Evolutionary conservation across 2,888 invertebrate genomes (phyloP).

Genomic region (Meloe dianella): DNA sequence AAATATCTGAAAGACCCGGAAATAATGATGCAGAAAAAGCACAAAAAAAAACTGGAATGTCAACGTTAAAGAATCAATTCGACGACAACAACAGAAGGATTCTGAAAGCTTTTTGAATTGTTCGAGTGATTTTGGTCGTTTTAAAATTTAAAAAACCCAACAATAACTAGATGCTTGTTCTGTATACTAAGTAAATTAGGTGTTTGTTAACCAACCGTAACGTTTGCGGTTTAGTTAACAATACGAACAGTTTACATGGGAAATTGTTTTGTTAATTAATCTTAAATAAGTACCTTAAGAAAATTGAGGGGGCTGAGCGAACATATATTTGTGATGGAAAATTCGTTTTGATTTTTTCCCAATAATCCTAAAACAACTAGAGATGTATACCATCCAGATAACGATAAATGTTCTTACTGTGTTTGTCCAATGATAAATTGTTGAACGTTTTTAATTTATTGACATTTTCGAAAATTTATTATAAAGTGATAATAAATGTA

Average conservation of each 20-base stretch:
- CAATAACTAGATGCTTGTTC: too few species aligned
- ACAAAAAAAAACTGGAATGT: not conserved
- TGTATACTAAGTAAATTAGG: not conserved
- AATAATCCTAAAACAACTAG: not conserved
- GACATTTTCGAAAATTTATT: conserved; percentile 9
- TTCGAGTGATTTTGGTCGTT: not conserved
- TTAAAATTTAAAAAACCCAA: conserved; percentile 2
- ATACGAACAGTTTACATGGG: conserved; percentile 9
- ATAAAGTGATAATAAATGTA: not conserved
- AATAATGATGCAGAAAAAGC: not conserved
- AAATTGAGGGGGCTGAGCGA: not conserved
- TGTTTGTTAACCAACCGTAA: conserved; percentile 6
- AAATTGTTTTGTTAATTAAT: conserved; percentile 10
- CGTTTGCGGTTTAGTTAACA: not conserved
- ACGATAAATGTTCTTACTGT: conserved; percentile 6
- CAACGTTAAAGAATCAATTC: not conserved
- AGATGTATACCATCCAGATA: not conserved
- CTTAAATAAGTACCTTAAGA: not conserved
- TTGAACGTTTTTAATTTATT: conserved; percentile 2
- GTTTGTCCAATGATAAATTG: conserved; percentile 10
- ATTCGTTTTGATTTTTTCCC: not conserved
- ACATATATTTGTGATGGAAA: too few species aligned
- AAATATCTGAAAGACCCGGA: not conserved
- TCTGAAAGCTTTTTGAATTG: not conserved
- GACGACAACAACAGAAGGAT: not conserved